Percentiles rank a stretch among this genome's conserved stretches.
These are phyloP conservation scores for Holcopasites calliopsidis DNA, from an alignment of 1,140 invertebrate species.

Conservation along the genomic window DNA sequence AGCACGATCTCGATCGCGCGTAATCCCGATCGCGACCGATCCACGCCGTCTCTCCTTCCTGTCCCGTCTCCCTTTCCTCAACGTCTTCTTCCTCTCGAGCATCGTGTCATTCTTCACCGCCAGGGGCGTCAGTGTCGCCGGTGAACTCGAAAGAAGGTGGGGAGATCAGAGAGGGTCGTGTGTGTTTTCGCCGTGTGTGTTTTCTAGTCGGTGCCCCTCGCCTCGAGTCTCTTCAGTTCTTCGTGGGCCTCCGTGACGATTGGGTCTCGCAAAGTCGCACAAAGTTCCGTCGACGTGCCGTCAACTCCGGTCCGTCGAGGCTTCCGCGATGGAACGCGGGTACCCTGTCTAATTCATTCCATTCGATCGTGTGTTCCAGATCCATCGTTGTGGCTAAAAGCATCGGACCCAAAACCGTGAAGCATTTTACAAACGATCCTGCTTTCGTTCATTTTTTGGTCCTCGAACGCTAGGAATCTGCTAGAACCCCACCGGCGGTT, in stretches of 20 bases:
- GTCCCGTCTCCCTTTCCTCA: conserved; percentile 37
- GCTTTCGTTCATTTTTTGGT: no score
- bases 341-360: no score
- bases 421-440: no score
- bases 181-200: conserved; percentile 55
- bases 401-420: no score
- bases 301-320: neutral
- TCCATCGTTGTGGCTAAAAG: no score
- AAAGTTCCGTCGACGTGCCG: neutral
- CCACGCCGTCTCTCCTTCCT: conserved; percentile 27
- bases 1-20: conserved; percentile 23
- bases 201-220: conserved; percentile 55
- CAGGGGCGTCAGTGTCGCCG: conserved; percentile 67
- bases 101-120: conserved; percentile 66
- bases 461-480: no score
- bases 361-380: no score
- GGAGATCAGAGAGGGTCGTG: conserved; percentile 63
- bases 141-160: conserved; percentile 59
- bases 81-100: conserved; percentile 53
- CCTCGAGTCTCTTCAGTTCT: conserved; percentile 67
- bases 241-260: conserved; percentile 59
- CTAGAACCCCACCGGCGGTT: no score
- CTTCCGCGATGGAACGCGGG: neutral
- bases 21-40: conserved; percentile 24
- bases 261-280: conserved; percentile 26